Conservation (phyloP, 2,113 vertebrate genomes). For the Phalacrocorax brasilianus region DNA sequence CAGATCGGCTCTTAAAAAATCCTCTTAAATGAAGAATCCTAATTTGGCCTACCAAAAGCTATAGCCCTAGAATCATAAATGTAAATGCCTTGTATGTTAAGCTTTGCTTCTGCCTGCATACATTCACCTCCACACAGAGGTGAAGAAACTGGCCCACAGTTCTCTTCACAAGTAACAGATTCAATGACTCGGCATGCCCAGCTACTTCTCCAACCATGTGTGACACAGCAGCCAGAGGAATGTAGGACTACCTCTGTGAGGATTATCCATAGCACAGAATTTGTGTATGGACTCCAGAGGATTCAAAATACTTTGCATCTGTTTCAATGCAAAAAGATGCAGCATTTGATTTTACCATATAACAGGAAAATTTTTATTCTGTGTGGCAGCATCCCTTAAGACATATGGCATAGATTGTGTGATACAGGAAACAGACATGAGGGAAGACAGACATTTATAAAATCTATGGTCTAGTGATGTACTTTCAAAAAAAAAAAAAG, state of each 20-base stretch:
- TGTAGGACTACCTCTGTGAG: accelerated
- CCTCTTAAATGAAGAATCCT: conserved; percentile 12
- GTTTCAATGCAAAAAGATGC: not conserved
- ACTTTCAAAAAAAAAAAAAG: not conserved
- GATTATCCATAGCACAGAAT: not conserved
- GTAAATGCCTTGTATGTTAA: not conserved
- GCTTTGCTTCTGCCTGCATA: not conserved
- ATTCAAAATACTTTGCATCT: not conserved
- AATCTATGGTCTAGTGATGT: not conserved
- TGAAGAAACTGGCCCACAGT: not conserved
- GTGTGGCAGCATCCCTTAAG: not conserved
- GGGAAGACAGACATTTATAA: not conserved
- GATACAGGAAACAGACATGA: not conserved
- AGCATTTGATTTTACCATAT: not conserved
- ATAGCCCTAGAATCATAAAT: not conserved
- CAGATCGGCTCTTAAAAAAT: conserved; percentile 7
- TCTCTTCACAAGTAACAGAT: not conserved
- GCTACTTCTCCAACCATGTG: not conserved
- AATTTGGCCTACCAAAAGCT: not conserved
- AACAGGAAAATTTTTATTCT: not conserved
- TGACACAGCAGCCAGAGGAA: not conserved
- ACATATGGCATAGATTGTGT: not conserved
- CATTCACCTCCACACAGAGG: not conserved
- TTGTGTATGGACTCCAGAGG: not conserved
- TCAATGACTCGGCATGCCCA: not conserved